Conservation (phyloP, 2,888 invertebrate genomes). For the Branchipolynoe longqiensis region DNA sequence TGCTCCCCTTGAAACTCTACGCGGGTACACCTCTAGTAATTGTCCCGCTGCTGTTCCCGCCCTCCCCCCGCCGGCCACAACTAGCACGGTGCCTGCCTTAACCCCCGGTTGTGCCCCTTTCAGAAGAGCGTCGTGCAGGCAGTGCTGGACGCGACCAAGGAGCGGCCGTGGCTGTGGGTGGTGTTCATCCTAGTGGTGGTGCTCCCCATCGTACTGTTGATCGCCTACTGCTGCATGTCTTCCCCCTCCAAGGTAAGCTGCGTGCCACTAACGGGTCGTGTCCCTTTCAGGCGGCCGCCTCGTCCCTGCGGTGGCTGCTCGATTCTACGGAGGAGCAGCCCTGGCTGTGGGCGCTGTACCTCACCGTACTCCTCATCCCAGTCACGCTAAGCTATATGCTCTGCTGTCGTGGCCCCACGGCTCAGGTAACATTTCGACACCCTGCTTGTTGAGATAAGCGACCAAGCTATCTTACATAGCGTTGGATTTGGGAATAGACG, state of each 20-base stretch:
- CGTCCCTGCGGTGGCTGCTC: conserved; percentile 88
- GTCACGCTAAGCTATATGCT: conserved; percentile 90
- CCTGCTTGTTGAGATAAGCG: not conserved
- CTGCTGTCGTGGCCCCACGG: conserved; percentile 85
- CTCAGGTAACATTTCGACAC: not conserved
- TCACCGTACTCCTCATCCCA: conserved; percentile 89
- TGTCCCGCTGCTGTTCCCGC: too few relatives aligned
- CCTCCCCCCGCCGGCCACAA: too few relatives aligned
- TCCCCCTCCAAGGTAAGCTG: conserved; percentile 76
- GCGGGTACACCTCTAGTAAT: too few relatives aligned
- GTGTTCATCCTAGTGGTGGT: conserved; percentile 90
- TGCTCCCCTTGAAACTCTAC: too few relatives aligned
- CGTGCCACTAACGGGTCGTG: not conserved
- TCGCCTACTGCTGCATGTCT: conserved; percentile 89
- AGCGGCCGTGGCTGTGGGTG: conserved; percentile 95
- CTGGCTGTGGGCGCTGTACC: conserved; percentile 93
- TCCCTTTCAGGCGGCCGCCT: conserved; percentile 81
- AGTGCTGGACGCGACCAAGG: conserved; percentile 88
- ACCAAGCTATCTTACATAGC: too few relatives aligned
- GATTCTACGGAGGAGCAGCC: conserved; percentile 92
- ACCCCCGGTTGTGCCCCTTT: conserved; percentile 58
- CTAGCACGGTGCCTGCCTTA: too few relatives aligned
- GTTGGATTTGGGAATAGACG: too few relatives aligned
- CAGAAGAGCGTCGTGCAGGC: conserved; percentile 80
- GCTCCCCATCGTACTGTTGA: conserved; percentile 89